Base-by-base conservation (phyloP, 2,888 invertebrate genomes). In the Leptopilina syphax region DNA sequence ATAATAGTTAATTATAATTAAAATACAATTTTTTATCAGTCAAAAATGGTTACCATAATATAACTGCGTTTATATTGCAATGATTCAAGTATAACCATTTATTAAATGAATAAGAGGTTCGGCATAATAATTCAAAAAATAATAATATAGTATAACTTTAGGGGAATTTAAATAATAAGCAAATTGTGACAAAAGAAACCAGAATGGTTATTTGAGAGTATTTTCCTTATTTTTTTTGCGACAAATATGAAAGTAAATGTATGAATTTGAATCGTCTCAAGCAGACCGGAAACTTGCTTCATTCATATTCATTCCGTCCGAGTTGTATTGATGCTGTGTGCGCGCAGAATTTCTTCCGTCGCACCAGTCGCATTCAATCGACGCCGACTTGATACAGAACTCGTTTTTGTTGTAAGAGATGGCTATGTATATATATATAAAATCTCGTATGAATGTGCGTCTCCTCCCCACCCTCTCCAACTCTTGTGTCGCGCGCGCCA, bases 261-360 rank as follows among this genome's bases (percentile, higher is more conserved):
- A 84, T 84, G 83, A 84, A 87, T 86, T 85, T 85, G 85, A 79
- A 79, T 78, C 80, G 83, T 81, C 84, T 86, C 86, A 85, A 83
- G 82, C 85, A 83, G 86, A 87, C 86, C 83, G 86, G 85, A 87
- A 87, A 87, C 83, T 83, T 80, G 86, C 85, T 87, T 87, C 87
- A 87, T 87, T 87, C 87, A 87, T 87, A 87, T 65, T 87, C 87
- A 87, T 87, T 82, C 84, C 78, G 80, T 73, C 77, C 66, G 65
- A 79, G 77, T 63, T 79, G 83, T 84, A 82, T 81, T 79, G 86
- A 84, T 83, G 81, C 83, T 83, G 81, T 82, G 80, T 79, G 83
- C 80, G 80, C 80, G 83, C 80, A 82, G 83, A 87, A 86, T 86
- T 86, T 84, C 86, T 86, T 86, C 87, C 84, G 83, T 85, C 83